A percentile compares a stretch with the other conserved stretches of the same genome.
phyloP scores from a whole-genome alignment of 2,113 vertebrate species.

The Corythoichthys haematopterus region DNA sequence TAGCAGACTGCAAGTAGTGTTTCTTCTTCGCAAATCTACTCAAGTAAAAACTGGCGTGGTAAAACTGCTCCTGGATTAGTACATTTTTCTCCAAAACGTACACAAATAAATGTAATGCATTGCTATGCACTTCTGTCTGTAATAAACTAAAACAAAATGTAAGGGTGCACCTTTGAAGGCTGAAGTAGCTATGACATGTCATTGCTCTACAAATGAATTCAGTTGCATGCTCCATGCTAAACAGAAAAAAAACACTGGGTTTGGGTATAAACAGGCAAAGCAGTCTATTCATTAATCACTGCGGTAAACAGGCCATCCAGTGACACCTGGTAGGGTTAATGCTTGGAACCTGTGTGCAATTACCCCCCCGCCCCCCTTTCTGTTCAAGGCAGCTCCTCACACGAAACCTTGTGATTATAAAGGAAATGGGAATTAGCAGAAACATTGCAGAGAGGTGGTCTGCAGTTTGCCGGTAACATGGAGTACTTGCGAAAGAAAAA shows the following conservation, averaged over 20 bases:
- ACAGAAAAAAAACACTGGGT: constrained; percentile 56
- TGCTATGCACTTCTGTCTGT: too few species aligned
- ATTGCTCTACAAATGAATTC: constrained; percentile 74
- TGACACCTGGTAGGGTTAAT: constrained; percentile 92
- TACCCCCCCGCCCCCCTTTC: constrained; percentile 63
- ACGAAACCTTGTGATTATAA: constrained; percentile 88
- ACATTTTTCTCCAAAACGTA: too few species aligned
- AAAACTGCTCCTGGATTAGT: too few species aligned
- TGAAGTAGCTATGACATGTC: constrained; percentile 63
- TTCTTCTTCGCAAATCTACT: too few species aligned
- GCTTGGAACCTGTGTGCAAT: constrained; percentile 82
- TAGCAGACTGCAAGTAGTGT: too few species aligned
- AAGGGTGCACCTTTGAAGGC: constrained; percentile 43
- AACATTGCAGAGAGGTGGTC: constrained; percentile 78
- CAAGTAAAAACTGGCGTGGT: too few species aligned
- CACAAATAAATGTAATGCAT: too few species aligned
- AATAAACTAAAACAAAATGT: constrained; percentile 1
- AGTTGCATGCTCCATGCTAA: constrained; percentile 72
- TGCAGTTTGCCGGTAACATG: constrained; percentile 72
- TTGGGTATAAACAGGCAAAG: constrained; percentile 72
- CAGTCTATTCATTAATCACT: constrained; percentile 89
- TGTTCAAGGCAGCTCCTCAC: constrained; percentile 74
- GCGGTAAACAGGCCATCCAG: constrained; percentile 79
- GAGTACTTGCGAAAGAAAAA: constrained; percentile 21
- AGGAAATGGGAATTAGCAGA: constrained; percentile 95